These are phyloP conservation scores for Mechanitis mazaeus DNA, from an alignment of 2,888 invertebrate species.

Conservation along the genomic window DNA sequence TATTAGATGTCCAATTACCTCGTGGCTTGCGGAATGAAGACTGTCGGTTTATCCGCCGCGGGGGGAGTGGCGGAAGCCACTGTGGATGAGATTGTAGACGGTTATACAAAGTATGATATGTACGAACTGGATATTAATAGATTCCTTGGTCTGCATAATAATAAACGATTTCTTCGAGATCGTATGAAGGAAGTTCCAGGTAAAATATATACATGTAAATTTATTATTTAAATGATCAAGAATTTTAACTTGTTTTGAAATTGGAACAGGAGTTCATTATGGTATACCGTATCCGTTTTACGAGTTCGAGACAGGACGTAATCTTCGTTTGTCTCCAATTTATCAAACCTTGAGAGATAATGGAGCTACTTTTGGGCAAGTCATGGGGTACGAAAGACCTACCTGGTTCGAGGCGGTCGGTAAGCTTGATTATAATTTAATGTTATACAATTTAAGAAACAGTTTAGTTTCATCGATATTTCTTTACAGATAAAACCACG, in stretches of 20 bases:
- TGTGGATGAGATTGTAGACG: conserved; percentile 90
- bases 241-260: background rate
- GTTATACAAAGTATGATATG: conserved; percentile 87
- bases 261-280: conserved; percentile 80
- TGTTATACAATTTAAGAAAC: background rate
- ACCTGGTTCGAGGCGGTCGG: conserved; percentile 86
- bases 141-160: conserved; percentile 95
- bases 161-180: conserved; percentile 92
- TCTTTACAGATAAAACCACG: conserved; percentile 57
- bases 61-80: conserved; percentile 96
- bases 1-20: conserved; percentile 88
- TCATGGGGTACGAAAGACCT: conserved; percentile 98
- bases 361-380: conserved; percentile 96
- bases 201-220: conserved; percentile 29
- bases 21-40: conserved; percentile 97
- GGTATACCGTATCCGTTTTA: conserved; percentile 88
- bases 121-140: conserved; percentile 93
- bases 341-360: conserved; percentile 93
- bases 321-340: conserved; percentile 95
- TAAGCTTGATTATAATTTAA: conserved; percentile 31
- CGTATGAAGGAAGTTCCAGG: conserved; percentile 95
- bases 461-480: background rate
- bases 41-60: conserved; percentile 95
- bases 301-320: conserved; percentile 92
- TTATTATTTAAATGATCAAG: background rate